phyloP scores from a whole-genome alignment of 1,140 invertebrate genomes.

The Phortica variegata region DNA sequence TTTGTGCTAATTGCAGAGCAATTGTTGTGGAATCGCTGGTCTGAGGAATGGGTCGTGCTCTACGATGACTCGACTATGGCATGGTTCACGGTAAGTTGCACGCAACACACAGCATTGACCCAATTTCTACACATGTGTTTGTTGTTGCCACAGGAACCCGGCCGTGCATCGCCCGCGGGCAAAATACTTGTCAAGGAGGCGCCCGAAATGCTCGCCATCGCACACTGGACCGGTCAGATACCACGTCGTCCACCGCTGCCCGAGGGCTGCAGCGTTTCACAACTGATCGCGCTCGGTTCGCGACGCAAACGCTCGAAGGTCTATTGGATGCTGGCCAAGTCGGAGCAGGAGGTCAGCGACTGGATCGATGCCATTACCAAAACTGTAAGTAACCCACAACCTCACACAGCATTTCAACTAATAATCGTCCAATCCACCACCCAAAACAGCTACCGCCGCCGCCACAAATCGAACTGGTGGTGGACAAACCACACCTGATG shows the following conservation, averaged over 20 bases:
- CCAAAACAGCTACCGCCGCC: slow-evolving; percentile 63
- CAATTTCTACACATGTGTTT: no score
- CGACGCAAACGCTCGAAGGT: slow-evolving; percentile 61
- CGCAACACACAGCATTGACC: no score
- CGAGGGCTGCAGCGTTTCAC: slow-evolving; percentile 64
- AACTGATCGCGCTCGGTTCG: slow-evolving; percentile 72
- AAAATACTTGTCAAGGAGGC: slow-evolving; percentile 68
- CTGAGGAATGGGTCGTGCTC: slow-evolving; percentile 76
- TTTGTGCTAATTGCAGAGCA: slow-evolving; percentile 61
- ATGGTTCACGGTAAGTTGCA: slow-evolving; percentile 78
- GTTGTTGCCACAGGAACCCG: slow-evolving; percentile 47
- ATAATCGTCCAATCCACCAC: not conserved
- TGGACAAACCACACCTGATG: slow-evolving; percentile 64
- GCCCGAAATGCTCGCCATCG: slow-evolving; percentile 76
- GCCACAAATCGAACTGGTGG: slow-evolving; percentile 63
- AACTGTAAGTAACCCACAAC: slow-evolving; percentile 67
- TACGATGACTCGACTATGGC: slow-evolving; percentile 78
- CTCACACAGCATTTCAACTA: no score
- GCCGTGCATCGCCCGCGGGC: slow-evolving; percentile 48
- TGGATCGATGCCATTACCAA: slow-evolving; percentile 73
- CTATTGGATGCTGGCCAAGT: slow-evolving; percentile 67
- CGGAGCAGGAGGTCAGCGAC: slow-evolving; percentile 69
- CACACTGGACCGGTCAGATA: slow-evolving; percentile 71
- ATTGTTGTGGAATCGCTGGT: slow-evolving; percentile 75
- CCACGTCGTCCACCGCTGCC: slow-evolving; percentile 70